These are phyloP conservation scores for Drosophila koepferae DNA, from an alignment of 2,888 invertebrate species.

Conservation along the genomic window DNA sequence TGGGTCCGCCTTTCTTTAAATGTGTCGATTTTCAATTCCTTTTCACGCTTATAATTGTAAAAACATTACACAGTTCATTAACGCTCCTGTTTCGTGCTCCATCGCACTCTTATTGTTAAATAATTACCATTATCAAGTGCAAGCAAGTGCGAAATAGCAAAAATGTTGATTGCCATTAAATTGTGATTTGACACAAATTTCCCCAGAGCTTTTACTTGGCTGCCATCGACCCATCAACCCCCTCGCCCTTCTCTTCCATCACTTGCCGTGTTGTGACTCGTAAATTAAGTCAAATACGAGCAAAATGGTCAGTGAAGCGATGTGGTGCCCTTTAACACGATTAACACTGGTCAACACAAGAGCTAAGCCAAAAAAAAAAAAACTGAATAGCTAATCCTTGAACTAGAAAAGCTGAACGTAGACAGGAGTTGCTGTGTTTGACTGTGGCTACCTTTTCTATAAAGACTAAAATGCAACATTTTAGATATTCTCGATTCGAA, in stretches of 20 bases:
- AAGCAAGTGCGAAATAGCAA: slow-evolving; percentile 68
- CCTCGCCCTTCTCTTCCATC: not conserved
- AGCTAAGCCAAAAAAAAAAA: not conserved
- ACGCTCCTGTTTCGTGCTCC: slow-evolving; percentile 60
- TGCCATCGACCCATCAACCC: not conserved
- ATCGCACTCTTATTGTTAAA: slow-evolving; percentile 69
- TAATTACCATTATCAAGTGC: slow-evolving; percentile 77
- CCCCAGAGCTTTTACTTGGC: slow-evolving; percentile 4
- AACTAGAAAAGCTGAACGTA: not conserved
- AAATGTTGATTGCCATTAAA: slow-evolving; percentile 68
- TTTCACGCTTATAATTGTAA: slow-evolving; percentile 40
- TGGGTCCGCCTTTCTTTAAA: not conserved
- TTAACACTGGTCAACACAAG: slow-evolving; percentile 38
- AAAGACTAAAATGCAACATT: not conserved
- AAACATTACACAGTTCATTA: slow-evolving; percentile 76
- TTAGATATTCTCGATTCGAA: not conserved
- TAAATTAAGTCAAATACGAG: slow-evolving; percentile 59
- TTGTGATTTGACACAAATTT: slow-evolving; percentile 61
- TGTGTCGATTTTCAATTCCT: slow-evolving; percentile 2
- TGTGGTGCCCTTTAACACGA: slow-evolving; percentile 7
- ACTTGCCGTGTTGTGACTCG: slow-evolving; percentile 29
- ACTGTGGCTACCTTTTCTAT: too few species aligned
- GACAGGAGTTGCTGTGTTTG: not conserved
- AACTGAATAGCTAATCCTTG: not conserved
- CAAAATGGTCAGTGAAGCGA: slow-evolving; percentile 51